Conservation (phyloP, 2,888 invertebrate species). For the Sarcophaga subvicina region DNA sequence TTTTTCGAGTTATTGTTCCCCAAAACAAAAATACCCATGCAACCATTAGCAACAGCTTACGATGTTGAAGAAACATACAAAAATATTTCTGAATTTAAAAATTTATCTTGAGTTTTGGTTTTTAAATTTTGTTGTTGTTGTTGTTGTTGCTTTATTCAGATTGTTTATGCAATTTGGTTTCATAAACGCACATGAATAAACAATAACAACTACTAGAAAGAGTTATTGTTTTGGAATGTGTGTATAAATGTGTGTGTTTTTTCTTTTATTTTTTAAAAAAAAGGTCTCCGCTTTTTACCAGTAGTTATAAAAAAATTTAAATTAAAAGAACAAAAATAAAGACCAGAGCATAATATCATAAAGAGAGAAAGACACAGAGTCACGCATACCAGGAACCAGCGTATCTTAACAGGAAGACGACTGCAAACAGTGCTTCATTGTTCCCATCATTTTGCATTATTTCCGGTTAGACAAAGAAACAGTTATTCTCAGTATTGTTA, state of each 20-base stretch:
- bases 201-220: background rate
- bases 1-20: too few relatives aligned
- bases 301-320: constrained; percentile 16
- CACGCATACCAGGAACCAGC: too few relatives aligned
- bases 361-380: too few relatives aligned
- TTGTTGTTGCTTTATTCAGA: background rate
- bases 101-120: constrained; percentile 36
- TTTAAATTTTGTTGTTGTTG: background rate
- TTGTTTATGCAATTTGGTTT: background rate
- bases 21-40: too few relatives aligned
- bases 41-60: too few relatives aligned
- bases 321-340: too few relatives aligned
- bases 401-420: constrained; percentile 50
- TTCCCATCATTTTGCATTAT: constrained; percentile 65
- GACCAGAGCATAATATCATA: too few relatives aligned
- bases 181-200: constrained; percentile 20
- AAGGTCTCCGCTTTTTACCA: background rate
- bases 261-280: background rate
- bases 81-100: constrained; percentile 15
- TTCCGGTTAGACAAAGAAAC: constrained; percentile 63
- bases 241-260: background rate
- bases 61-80: background rate
- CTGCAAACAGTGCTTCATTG: constrained; percentile 70
- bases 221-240: background rate
- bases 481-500: constrained; percentile 12